These are phyloP conservation scores for Apodemus sylvaticus DNA, from an alignment of 2,113 vertebrate genomes.

Conservation along the genomic window DNA sequence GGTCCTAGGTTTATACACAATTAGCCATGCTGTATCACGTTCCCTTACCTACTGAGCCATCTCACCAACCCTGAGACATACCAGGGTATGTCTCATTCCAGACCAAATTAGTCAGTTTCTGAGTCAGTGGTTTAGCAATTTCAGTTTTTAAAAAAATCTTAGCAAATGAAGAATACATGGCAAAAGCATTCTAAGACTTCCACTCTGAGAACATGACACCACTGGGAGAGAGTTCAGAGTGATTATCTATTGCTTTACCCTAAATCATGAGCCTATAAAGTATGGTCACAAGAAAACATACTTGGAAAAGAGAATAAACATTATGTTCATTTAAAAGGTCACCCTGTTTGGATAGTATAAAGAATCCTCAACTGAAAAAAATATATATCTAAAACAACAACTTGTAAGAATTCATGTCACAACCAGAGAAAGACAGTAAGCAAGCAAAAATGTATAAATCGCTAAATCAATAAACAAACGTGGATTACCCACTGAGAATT, in stretches of 20 bases:
- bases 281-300: not conserved
- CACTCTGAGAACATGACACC: not conserved
- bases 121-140: not conserved
- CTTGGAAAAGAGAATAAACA: not conserved
- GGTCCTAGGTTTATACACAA: not conserved
- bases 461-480: not conserved
- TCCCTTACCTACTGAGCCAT: not conserved
- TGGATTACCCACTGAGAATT: not conserved
- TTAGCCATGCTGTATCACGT: not conserved
- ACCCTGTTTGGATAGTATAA: not conserved
- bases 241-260: not conserved
- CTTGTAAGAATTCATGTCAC: not conserved
- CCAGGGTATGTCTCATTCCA: too few species aligned
- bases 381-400: not conserved
- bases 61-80: not conserved
- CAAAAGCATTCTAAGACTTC: not conserved
- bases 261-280: not conserved
- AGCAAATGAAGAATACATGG: not conserved
- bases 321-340: not conserved
- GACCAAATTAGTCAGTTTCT: not conserved
- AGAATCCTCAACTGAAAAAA: not conserved
- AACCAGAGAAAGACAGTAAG: not conserved
- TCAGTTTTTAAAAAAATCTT: not conserved
- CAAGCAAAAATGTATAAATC: not conserved
- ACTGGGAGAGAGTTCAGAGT: rapidly evolving